Percentiles rank a stretch among this genome's conserved stretches.
Evolutionary conservation across 2,797 vertebrate species (phyloP).

Genomic region (Parauchenoglanis ngamensis): DNA sequence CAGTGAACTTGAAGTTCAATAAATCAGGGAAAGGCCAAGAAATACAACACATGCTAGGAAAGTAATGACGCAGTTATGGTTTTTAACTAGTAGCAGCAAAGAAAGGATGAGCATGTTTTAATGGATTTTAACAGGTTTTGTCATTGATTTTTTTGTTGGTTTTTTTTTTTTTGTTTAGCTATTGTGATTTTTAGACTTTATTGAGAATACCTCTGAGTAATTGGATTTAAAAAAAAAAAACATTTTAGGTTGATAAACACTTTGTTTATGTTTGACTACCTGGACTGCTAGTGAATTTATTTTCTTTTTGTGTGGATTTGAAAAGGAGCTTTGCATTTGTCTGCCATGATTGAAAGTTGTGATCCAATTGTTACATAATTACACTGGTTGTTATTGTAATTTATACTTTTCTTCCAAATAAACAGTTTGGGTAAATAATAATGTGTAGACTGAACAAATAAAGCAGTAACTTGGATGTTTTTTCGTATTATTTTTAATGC

Average conservation of each 20-base stretch:
- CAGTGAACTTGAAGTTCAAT: constrained; percentile 21
- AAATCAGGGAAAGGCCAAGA: constrained; percentile 47
- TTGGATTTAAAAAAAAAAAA: constrained; percentile 17
- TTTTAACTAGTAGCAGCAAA: not conserved
- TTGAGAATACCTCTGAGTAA: constrained; percentile 30
- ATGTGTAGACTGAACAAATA: constrained; percentile 7
- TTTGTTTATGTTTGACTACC: not conserved
- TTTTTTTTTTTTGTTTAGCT: not conserved
- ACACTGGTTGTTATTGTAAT: not conserved
- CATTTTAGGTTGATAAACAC: constrained; percentile 16
- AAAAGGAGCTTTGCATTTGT: not conserved
- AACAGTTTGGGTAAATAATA: constrained; percentile 13
- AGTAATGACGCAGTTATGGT: not conserved
- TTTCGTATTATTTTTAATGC: constrained; percentile 64
- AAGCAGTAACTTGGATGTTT: not conserved
- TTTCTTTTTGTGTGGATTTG: not conserved
- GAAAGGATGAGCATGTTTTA: not conserved
- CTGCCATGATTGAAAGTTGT: not conserved
- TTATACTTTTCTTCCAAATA: constrained; percentile 6
- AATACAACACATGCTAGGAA: constrained; percentile 20
- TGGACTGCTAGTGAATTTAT: not conserved
- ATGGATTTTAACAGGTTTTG: constrained; percentile 21
- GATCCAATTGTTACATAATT: constrained; percentile 16
- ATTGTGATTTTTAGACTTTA: constrained; percentile 30
- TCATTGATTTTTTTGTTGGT: constrained; percentile 32